Evolutionary conservation across 2,888 invertebrate species (phyloP), one percentile per base, ranked within the genome.

Genomic region (Limnephilus rhombicus): DNA sequence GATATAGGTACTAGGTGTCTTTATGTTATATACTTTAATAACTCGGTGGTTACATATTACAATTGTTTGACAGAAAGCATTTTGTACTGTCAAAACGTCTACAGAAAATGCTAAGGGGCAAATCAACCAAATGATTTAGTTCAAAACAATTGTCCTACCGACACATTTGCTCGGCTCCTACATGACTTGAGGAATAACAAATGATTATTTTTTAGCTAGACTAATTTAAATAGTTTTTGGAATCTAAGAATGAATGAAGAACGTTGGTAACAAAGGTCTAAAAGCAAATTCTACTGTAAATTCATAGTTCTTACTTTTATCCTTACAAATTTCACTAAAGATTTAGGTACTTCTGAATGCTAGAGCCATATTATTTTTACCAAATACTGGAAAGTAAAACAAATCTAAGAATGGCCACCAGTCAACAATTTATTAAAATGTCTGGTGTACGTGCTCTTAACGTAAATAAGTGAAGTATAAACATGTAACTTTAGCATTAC

Each of bases 361-460:
- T 80, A 86, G 91, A 91, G 91, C 53, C 49, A 53, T 49, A 49
- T 31, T 41, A 45, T 41, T n/a, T 68, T 85, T 53, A 68, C 53
- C 80, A 91, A 85, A 41, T 41, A 85, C 45, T 82, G 68, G 49
- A 87, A 91, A 91, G 87, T 37, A 37, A 37, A 3, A 83, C 24
- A 68, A 68, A 83, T 37, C 53, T 87, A 86, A 68, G 85, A 91
- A 92, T 83, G 80, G 89, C 89, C 85, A 92, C 91, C 91, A 91
- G 91, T 89, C 85, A 91, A 92, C 92, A 92, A 92, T 92, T 82
- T 82, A 68, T 68, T 68, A 68, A 68, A 68, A 83, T 87, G 31
- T 91, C 41, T 92, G 91, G 91, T 87, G 80, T 86, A 90, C 18
- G 92, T 92, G 91, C 91, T 86, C 88, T 87, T 91, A 91, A 31